Evolutionary conservation across 2,888 invertebrate genomes (phyloP).

Genomic region (Macaria notata): DNA sequence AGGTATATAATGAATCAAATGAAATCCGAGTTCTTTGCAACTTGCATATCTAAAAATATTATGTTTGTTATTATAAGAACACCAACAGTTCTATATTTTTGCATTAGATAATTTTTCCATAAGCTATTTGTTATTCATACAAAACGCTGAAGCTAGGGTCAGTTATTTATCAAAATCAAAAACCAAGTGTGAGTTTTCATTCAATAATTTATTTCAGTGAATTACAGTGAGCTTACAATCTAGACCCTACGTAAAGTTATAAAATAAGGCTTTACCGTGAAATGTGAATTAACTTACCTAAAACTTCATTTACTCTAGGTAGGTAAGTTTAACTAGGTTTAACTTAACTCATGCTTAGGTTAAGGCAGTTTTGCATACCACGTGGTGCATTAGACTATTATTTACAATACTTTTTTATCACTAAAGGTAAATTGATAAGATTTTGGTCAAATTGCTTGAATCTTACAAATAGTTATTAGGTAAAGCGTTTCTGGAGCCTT

Average conservation of each 20-base stretch:
- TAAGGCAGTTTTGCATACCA: slow-evolving; percentile 78
- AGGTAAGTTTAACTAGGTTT: slow-evolving; percentile 2
- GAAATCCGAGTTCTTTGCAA: too few relatives aligned
- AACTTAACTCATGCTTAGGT: slow-evolving; percentile 51
- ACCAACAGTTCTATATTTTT: too few relatives aligned
- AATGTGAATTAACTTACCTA: slow-evolving; percentile 55
- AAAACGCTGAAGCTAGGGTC: too few relatives aligned
- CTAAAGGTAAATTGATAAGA: slow-evolving; percentile 50
- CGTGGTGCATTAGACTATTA: slow-evolving; percentile 64
- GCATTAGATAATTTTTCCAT: too few relatives aligned
- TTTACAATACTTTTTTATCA: slow-evolving; percentile 51
- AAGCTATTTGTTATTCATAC: too few relatives aligned
- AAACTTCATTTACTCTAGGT: slow-evolving; percentile 4
- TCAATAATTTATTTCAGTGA: slow-evolving; percentile 54
- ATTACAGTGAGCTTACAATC: slow-evolving; percentile 47
- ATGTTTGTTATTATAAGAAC: too few relatives aligned
- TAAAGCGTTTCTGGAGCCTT: slow-evolving; percentile 58
- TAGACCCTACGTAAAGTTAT: slow-evolving; percentile 55
- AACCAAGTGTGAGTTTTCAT: slow-evolving; percentile 27
- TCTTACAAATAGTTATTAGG: slow-evolving; percentile 36
- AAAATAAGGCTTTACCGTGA: slow-evolving; percentile 80
- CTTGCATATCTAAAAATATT: too few relatives aligned
- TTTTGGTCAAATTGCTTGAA: slow-evolving; percentile 66
- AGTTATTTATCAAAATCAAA: background rate
- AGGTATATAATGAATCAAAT: too few relatives aligned